Evolutionary conservation across 2,113 vertebrate genomes (phyloP).

Genomic region (Ursus arctos): DNA sequence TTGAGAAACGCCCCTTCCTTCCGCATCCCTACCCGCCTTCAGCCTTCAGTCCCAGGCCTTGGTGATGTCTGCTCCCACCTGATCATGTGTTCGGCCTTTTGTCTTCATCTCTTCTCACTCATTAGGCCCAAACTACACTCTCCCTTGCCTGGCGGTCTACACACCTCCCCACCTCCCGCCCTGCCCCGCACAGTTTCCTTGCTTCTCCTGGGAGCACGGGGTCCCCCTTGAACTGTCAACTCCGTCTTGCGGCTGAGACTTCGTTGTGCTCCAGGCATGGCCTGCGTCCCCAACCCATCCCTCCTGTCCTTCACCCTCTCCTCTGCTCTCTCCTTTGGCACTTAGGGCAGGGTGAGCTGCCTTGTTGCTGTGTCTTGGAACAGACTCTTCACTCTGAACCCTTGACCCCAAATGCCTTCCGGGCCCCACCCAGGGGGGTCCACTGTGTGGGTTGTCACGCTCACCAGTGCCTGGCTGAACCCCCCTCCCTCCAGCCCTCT

Average conservation of each 20-base stretch:
- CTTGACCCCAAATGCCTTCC: fast-evolving
- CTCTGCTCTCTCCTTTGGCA: neutral
- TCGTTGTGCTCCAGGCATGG: fast-evolving
- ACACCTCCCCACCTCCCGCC: fast-evolving
- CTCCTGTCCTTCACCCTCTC: no score
- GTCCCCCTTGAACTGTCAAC: fast-evolving
- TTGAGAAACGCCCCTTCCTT: neutral
- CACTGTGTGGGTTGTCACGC: fast-evolving
- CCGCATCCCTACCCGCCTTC: neutral
- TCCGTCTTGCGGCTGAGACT: neutral
- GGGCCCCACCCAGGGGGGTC: neutral
- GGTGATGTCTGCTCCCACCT: fast-evolving
- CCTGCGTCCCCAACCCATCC: neutral
- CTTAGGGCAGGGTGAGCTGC: neutral
- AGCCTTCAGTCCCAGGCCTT: fast-evolving
- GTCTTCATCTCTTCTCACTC: neutral
- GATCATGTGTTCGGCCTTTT: fast-evolving
- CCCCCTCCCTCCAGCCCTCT: neutral
- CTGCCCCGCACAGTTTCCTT: fast-evolving
- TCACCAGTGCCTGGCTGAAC: fast-evolving
- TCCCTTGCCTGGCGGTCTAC: neutral
- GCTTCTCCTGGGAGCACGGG: no score
- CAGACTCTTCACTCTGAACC: neutral
- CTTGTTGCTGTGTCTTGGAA: neutral
- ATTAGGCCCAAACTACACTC: fast-evolving